Percentiles rank a stretch among this genome's conserved stretches.
These are phyloP conservation scores for Dolichopus griseipennis DNA, from an alignment of 2,888 invertebrate species.

Conservation along the genomic window DNA sequence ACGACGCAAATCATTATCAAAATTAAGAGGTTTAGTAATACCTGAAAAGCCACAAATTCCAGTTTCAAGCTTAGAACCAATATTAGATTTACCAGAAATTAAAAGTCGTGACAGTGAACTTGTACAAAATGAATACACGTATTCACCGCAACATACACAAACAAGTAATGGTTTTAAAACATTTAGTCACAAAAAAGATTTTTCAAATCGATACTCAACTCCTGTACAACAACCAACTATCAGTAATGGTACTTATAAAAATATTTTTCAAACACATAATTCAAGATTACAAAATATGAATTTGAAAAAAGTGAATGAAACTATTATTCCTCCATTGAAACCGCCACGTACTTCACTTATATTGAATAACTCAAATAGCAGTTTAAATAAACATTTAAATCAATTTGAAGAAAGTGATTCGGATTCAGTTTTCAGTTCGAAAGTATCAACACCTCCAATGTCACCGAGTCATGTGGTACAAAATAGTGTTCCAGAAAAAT, in stretches of 20 bases:
- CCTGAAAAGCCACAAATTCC: slow-evolving; percentile 59
- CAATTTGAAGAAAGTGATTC: slow-evolving; percentile 52
- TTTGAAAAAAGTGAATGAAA: slow-evolving; percentile 19
- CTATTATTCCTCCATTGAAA: slow-evolving; percentile 34
- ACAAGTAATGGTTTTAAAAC: neutral
- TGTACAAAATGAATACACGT: slow-evolving; percentile 36
- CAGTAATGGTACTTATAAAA: slow-evolving; percentile 29
- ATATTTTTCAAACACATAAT: slow-evolving; percentile 20
- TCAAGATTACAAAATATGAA: slow-evolving; percentile 26
- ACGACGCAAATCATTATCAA: slow-evolving; percentile 71
- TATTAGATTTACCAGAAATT: slow-evolving; percentile 73
- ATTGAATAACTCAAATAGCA: slow-evolving; percentile 32
- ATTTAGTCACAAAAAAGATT: neutral
- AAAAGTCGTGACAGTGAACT: slow-evolving; percentile 60
- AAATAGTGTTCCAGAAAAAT: slow-evolving; percentile 48
- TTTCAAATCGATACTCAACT: slow-evolving; percentile 9
- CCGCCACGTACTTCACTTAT: slow-evolving; percentile 40
- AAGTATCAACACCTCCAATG: slow-evolving; percentile 67
- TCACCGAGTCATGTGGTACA: slow-evolving; percentile 47
- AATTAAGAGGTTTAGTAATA: slow-evolving; percentile 78
- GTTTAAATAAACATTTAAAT: slow-evolving; percentile 31
- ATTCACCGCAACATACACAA: neutral
- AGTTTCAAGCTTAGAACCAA: slow-evolving; percentile 44
- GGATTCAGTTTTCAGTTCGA: slow-evolving; percentile 80
- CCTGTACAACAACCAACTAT: slow-evolving; percentile 14